Conservation (phyloP, 2,113 vertebrate species). For the Hoplias malabaricus region DNA sequence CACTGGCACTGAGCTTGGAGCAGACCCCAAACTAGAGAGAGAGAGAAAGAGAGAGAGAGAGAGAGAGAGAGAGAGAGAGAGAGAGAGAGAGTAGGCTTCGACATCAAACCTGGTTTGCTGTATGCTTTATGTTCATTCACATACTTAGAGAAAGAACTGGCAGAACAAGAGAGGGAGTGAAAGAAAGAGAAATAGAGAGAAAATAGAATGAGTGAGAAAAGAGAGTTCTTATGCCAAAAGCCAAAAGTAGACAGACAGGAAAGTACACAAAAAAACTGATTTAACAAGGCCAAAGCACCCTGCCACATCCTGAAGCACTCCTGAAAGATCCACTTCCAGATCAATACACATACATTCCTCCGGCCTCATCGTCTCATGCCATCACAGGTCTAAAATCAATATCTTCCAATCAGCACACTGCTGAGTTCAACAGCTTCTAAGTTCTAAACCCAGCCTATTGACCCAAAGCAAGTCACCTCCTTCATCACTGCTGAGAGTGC, state of each 20-base stretch:
- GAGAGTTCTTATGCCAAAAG: too few species aligned
- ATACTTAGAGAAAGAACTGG: neutral
- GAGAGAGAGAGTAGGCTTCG: neutral
- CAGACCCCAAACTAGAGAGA: conserved; percentile 29
- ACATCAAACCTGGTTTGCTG: neutral
- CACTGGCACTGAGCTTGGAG: conserved; percentile 32
- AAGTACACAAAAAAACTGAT: conserved; percentile 13
- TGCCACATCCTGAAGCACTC: neutral
- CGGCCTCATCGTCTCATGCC: neutral
- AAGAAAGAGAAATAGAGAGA: neutral
- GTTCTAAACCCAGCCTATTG: conserved; percentile 2
- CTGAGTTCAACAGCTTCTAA: conserved; percentile 18
- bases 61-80: conserved; percentile 1
- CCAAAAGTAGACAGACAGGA: neutral
- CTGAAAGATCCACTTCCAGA: neutral
- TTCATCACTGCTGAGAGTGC: conserved; percentile 25
- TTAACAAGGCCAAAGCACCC: conserved; percentile 19
- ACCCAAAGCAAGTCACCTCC: neutral
- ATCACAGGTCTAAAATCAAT: conserved; percentile 42
- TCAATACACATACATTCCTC: conserved; percentile 32
- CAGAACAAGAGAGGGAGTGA: neutral
- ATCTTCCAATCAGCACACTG: conserved; percentile 28
- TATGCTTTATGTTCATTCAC: neutral
- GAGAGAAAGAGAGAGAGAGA: conserved; percentile 3
- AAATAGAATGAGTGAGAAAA: conserved; percentile 38